phyloP scores from a whole-genome alignment of 2,888 invertebrate species.

The Chrysotoxum bicinctum region DNA sequence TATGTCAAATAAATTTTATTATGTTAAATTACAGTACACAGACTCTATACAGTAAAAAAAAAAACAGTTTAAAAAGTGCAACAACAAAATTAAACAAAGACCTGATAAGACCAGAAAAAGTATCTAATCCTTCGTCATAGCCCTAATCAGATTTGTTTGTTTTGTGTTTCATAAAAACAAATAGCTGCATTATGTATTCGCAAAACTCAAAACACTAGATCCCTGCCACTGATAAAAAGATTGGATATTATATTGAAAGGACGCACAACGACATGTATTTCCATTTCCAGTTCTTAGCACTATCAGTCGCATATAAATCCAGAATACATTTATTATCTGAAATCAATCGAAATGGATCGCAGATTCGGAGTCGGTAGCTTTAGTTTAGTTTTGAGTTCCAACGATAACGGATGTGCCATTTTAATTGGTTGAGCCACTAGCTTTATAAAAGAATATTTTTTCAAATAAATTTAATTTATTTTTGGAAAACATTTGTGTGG shows the following conservation, averaged over 20 bases:
- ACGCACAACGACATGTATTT: not conserved
- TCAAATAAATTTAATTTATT: not conserved
- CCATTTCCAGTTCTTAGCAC: conserved; percentile 1
- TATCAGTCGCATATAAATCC: conserved; percentile 20
- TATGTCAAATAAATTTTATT: conserved; percentile 3
- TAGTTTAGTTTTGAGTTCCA: conserved; percentile 48
- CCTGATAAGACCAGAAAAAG: conserved; percentile 7
- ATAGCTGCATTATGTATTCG: not conserved
- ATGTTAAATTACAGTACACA: not conserved
- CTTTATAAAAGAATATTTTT: not conserved
- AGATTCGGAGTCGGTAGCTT: conserved; percentile 51
- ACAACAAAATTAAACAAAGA: conserved; percentile 9
- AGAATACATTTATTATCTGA: conserved; percentile 25
- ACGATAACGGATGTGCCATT: conserved; percentile 37
- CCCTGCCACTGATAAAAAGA: not conserved
- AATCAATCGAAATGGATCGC: conserved; percentile 39
- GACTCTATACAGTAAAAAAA: not conserved
- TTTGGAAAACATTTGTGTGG: not conserved
- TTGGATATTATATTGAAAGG: not conserved
- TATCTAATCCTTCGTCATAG: conserved; percentile 9
- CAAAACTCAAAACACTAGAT: not conserved
- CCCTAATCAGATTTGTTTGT: not conserved
- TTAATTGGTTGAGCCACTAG: not conserved
- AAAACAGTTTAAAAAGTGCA: not conserved
- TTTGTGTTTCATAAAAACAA: not conserved